phyloP scores from a whole-genome alignment of 2,797 vertebrate genomes.

The Tapirus indicus region DNA sequence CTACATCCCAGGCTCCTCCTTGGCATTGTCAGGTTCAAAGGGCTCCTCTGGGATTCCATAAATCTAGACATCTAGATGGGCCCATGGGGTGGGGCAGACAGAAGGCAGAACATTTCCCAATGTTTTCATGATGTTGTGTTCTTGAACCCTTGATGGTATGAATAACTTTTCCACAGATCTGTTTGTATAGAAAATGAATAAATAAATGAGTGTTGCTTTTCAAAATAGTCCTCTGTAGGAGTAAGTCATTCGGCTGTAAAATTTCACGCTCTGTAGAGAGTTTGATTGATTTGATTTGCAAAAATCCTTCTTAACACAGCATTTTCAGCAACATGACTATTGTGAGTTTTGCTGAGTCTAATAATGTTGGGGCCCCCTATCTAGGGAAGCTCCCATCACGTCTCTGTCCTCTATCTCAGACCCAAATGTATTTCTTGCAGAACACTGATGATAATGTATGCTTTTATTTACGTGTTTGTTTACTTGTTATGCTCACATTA shows the following conservation, averaged over 20 bases:
- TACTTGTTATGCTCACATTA: not conserved
- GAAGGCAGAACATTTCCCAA: not conserved
- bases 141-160: not conserved
- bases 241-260: not conserved
- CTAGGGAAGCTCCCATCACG: not conserved
- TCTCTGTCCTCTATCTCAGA: not conserved
- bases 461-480: not conserved
- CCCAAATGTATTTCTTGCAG: not conserved
- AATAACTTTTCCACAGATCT: not conserved
- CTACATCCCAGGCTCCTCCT: slow-evolving; percentile 43
- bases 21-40: not conserved
- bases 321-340: not conserved
- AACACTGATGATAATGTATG: not conserved
- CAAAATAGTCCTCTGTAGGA: not conserved
- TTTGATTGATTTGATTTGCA: not conserved
- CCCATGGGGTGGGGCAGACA: not conserved
- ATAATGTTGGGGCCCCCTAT: not conserved
- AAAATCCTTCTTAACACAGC: not conserved
- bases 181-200: not conserved
- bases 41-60: slow-evolving; percentile 6
- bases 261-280: not conserved
- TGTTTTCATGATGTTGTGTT: not conserved
- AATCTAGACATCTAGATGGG: not conserved
- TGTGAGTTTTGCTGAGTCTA: not conserved
- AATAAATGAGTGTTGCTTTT: not conserved